Percentiles rank a stretch among this genome's conserved stretches.
These are phyloP conservation scores for Synergus gifuensis DNA, from an alignment of 2,888 invertebrate genomes.

Conservation along the genomic window DNA sequence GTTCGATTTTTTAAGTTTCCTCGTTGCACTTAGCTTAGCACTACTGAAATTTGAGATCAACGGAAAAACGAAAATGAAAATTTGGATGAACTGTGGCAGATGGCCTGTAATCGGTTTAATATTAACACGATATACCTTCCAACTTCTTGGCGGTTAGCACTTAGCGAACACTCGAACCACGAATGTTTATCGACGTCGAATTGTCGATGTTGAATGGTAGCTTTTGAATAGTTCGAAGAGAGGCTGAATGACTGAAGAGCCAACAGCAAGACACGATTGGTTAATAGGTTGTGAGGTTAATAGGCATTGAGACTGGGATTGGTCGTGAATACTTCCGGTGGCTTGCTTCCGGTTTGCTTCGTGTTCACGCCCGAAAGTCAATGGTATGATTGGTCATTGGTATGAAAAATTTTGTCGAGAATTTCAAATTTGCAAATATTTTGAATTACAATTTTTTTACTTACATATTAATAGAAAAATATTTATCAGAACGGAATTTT, in stretches of 20 bases:
- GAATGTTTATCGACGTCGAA: slow-evolving; percentile 41
- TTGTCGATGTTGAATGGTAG: slow-evolving; percentile 19
- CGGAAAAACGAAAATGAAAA: not conserved
- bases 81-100: not conserved
- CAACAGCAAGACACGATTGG: not conserved
- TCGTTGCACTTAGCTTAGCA: no score
- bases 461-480: no score
- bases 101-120: slow-evolving; percentile 14
- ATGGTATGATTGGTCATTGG: no score
- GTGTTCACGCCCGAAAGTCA: not conserved
- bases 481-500: no score
- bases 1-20: not conserved
- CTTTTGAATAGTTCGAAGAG: not conserved
- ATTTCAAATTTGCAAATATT: not conserved
- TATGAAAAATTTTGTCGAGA: not conserved
- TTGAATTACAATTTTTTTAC: no score
- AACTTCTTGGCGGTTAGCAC: slow-evolving; percentile 10
- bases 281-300: not conserved
- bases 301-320: not conserved
- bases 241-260: not conserved
- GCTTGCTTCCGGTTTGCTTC: slow-evolving; percentile 19
- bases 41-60: not conserved
- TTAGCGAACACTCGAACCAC: slow-evolving; percentile 14
- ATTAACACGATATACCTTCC: slow-evolving; percentile 3
- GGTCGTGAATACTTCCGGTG: slow-evolving; percentile 17